These are phyloP conservation scores for Ibidorhyncha struthersii DNA, from an alignment of 2,113 vertebrate species.

Conservation along the genomic window DNA sequence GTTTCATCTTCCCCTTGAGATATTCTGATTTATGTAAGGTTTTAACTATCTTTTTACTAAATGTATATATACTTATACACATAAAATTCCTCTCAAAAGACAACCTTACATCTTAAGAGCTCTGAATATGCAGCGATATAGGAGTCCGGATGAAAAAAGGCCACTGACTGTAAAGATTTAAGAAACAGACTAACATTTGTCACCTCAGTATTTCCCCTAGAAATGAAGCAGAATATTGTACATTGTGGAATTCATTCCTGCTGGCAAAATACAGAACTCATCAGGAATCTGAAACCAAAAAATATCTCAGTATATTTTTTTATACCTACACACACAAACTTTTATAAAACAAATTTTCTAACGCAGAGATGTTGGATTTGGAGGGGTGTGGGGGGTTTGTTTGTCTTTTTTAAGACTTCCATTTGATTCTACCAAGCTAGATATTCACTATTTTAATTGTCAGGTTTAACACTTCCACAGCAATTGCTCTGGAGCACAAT, in stretches of 20 bases:
- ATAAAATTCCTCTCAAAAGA: constrained; percentile 28
- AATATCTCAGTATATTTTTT: background rate
- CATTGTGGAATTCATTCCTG: background rate
- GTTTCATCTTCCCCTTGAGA: constrained; percentile 69
- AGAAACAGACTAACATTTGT: constrained; percentile 27
- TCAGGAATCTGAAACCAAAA: background rate
- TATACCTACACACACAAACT: background rate
- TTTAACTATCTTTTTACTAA: constrained; percentile 49
- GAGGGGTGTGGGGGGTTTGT: too few species aligned
- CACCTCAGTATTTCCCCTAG: constrained; percentile 35
- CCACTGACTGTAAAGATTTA: constrained; percentile 56
- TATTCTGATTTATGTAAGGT: constrained; percentile 63
- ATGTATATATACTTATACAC: background rate
- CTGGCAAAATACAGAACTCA: constrained; percentile 16
- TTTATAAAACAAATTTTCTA: background rate
- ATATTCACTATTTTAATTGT: background rate
- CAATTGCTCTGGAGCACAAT: background rate
- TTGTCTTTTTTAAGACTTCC: background rate
- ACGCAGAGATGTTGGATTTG: background rate
- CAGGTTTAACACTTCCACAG: background rate
- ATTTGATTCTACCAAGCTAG: background rate
- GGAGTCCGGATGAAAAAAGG: constrained; percentile 19
- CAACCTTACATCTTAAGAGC: constrained; percentile 10
- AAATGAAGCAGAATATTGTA: constrained; percentile 19
- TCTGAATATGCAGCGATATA: constrained; percentile 43